Evolutionary conservation across 1,140 invertebrate species (phyloP).

Genomic region (Geopemphigus sp.): DNA sequence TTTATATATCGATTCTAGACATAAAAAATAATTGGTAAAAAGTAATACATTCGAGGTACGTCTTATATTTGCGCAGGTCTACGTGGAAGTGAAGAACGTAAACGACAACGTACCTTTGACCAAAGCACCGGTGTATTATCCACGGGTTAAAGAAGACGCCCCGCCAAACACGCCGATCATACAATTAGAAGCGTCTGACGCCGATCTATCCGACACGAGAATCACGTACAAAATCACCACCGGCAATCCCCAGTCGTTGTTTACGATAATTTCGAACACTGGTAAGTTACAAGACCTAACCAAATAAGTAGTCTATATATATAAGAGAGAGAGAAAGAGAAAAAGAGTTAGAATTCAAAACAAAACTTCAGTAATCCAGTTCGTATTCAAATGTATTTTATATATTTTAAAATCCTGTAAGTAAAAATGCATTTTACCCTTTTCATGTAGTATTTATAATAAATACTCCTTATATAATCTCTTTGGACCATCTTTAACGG

Average conservation of each 20-base stretch:
- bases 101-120: conserved; percentile 93
- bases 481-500: neutral
- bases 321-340: neutral
- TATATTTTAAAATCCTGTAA: neutral
- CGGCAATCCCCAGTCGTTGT: conserved; percentile 87
- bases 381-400: neutral
- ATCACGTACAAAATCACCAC: conserved; percentile 80
- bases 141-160: conserved; percentile 79
- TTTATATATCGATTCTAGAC: no score
- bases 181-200: conserved; percentile 75
- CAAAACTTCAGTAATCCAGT: no score
- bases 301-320: neutral
- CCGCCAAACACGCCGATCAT: conserved; percentile 70
- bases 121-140: conserved; percentile 79
- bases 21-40: no score
- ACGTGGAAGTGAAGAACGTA: conserved; percentile 81
- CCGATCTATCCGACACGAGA: conserved; percentile 68
- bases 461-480: neutral
- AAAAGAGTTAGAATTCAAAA: neutral
- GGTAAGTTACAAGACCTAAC: conserved; percentile 62
- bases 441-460: neutral
- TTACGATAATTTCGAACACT: conserved; percentile 78
- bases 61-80: conserved; percentile 70
- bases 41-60: no score
- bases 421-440: neutral